Conservation (phyloP, 2,113 vertebrate species). For the western clawed frog (Xenopus tropicalis) region DNA sequence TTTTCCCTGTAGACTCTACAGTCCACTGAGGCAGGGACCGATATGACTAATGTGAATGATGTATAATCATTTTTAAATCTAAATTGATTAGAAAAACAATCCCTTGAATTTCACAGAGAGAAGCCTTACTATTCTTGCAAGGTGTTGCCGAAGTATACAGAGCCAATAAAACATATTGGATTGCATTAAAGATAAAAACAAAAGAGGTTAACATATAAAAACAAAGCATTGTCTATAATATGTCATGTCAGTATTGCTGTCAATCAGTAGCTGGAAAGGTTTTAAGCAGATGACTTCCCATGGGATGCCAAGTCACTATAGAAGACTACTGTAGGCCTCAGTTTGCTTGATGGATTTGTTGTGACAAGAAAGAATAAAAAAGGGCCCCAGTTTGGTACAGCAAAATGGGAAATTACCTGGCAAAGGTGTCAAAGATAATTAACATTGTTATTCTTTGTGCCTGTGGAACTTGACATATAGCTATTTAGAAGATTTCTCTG, state of each 20-base stretch:
- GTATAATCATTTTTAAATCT: too few species aligned
- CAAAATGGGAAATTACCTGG: slow-evolving; percentile 91
- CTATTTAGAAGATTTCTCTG: slow-evolving; percentile 80
- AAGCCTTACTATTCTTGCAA: neutral
- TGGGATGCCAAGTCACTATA: slow-evolving; percentile 69
- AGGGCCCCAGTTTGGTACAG: slow-evolving; percentile 76
- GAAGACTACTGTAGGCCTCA: slow-evolving; percentile 74
- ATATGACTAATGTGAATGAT: too few species aligned
- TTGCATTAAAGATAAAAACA: slow-evolving; percentile 47
- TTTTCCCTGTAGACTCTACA: too few species aligned
- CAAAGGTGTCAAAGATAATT: slow-evolving; percentile 95
- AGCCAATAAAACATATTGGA: neutral
- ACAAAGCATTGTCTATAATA: slow-evolving; percentile 62
- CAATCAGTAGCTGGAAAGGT: slow-evolving; percentile 67
- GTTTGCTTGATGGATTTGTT: slow-evolving; percentile 88
- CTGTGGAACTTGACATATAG: slow-evolving; percentile 90
- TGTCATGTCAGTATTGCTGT: slow-evolving; percentile 68
- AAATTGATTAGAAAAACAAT: too few species aligned
- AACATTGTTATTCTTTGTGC: slow-evolving; percentile 79
- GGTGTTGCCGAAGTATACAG: neutral
- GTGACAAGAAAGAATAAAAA: slow-evolving; percentile 76
- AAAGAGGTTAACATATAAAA: slow-evolving; percentile 61
- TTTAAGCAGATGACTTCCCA: slow-evolving; percentile 75
- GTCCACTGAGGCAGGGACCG: too few species aligned
- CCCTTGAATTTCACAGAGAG: too few species aligned